A percentile compares a stretch with the other conserved stretches of the same genome.
These are phyloP conservation scores for Fragum whitleyi DNA, from an alignment of 2,888 invertebrate genomes.

Conservation along the genomic window DNA sequence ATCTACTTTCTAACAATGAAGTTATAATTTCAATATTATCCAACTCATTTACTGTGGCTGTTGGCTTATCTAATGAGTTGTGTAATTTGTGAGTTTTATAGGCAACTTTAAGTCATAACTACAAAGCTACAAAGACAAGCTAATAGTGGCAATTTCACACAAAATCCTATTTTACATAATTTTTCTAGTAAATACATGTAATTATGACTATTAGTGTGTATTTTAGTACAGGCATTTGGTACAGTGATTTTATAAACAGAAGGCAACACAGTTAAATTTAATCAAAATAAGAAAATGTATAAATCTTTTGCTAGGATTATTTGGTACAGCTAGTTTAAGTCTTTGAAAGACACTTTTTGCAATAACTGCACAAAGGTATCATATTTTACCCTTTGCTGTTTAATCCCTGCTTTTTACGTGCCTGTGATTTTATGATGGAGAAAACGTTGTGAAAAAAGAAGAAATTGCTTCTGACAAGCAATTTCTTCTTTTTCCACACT, in stretches of 20 bases:
- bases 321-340: no score
- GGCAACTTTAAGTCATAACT: neutral
- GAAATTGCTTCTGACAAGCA: no score
- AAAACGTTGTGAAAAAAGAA: neutral
- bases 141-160: constrained; percentile 4
- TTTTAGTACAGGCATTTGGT: neutral
- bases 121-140: neutral
- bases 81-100: constrained; percentile 2
- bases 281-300: neutral
- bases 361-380: no score
- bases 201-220: neutral
- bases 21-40: neutral
- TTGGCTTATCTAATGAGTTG: constrained; percentile 3
- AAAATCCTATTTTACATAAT: constrained; percentile 11
- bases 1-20: no score
- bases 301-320: no score
- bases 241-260: neutral
- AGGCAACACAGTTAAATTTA: neutral
- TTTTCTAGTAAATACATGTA: neutral
- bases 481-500: no score
- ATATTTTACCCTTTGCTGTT: no score
- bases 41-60: neutral
- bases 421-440: no score
- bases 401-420: no score
- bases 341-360: no score